phyloP scores from a whole-genome alignment of 2,797 vertebrate species.

The Microctenopoma lineatum region DNA sequence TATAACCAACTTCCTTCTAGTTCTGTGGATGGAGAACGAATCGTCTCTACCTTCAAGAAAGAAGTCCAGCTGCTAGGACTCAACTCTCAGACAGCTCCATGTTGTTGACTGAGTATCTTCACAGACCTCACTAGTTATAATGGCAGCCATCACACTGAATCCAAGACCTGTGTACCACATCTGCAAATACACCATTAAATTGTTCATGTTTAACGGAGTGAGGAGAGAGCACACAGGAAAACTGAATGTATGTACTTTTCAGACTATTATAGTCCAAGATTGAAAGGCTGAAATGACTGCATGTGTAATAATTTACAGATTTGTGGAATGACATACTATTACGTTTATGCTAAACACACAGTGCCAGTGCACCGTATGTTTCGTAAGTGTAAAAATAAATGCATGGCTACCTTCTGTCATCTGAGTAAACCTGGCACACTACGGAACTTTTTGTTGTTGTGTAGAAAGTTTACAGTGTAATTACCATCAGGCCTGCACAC shows the following conservation, averaged over 20 bases:
- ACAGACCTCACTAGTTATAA: too few relatives aligned
- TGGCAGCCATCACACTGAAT: too few relatives aligned
- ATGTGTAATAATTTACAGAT: not conserved
- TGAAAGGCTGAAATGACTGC: conserved; percentile 1
- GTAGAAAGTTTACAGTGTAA: conserved; percentile 17
- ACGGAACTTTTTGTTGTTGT: conserved; percentile 1
- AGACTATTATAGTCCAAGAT: not conserved
- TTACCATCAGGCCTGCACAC: not conserved
- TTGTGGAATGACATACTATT: not conserved
- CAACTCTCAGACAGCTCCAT: too few relatives aligned
- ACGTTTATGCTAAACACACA: conserved; percentile 14
- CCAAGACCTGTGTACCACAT: too few relatives aligned
- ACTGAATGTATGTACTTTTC: not conserved
- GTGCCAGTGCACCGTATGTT: conserved; percentile 6
- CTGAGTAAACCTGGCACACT: conserved; percentile 20
- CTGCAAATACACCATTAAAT: too few relatives aligned
- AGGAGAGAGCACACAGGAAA: not conserved
- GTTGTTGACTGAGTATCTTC: too few relatives aligned
- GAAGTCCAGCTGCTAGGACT: too few relatives aligned
- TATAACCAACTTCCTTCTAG: too few relatives aligned
- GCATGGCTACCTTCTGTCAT: conserved; percentile 6
- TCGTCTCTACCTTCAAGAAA: too few relatives aligned
- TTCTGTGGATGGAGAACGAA: too few relatives aligned
- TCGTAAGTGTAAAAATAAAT: conserved; percentile 22
- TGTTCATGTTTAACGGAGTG: too few relatives aligned